These are phyloP conservation scores for Rhadina sibilatrix DNA, from an alignment of 2,113 vertebrate species.

Conservation along the genomic window DNA sequence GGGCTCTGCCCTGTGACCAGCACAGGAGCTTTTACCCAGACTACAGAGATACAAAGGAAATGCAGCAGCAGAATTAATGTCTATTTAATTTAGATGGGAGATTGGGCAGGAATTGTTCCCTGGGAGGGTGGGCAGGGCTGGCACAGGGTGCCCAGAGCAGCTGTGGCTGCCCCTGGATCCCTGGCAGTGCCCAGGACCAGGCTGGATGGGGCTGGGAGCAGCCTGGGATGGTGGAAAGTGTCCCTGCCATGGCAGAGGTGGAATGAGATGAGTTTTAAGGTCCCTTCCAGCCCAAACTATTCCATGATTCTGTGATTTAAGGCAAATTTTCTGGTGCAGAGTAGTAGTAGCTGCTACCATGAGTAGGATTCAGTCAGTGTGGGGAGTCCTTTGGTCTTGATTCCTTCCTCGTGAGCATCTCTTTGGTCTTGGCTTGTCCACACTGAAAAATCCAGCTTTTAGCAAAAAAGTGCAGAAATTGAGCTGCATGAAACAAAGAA, in stretches of 20 bases:
- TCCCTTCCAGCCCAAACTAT: neutral
- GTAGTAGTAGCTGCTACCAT: neutral
- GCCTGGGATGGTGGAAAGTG: neutral
- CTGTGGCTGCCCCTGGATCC: neutral
- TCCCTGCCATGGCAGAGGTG: neutral
- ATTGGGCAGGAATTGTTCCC: accelerated
- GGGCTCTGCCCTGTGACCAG: neutral
- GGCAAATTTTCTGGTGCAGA: neutral
- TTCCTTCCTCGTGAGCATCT: neutral
- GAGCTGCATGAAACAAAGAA: neutral
- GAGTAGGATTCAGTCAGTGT: neutral
- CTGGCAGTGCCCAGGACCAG: neutral
- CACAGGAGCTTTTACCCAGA: neutral
- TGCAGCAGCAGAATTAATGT: neutral
- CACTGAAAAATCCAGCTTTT: neutral
- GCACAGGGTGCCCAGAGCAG: neutral
- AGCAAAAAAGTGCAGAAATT: neutral
- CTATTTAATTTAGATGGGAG: neutral
- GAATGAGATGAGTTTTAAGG: accelerated
- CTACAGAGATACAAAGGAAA: neutral
- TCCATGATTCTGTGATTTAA: neutral
- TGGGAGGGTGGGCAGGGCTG: neutral
- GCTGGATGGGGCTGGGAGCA: neutral
- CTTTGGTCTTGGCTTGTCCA: neutral
- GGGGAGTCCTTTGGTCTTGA: neutral